A percentile compares a stretch with the other conserved stretches of the same genome.
Evolutionary conservation across 1,140 invertebrate species (phyloP).

Genomic region (Trichonephila inaurata): DNA sequence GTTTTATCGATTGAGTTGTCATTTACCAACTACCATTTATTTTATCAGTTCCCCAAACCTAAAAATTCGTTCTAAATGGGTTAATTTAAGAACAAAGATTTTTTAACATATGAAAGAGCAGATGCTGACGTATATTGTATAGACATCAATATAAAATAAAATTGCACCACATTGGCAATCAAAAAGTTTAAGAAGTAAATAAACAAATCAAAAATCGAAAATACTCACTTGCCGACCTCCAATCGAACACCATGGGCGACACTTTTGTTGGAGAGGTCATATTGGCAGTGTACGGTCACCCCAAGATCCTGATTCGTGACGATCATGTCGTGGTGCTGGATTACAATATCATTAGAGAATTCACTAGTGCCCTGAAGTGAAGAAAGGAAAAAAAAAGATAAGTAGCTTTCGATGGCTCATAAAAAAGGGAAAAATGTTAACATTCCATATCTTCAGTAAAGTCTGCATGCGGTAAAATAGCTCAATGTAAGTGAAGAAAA

Average conservation of each 20-base stretch:
- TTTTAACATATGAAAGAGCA: no score
- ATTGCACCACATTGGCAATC: background rate
- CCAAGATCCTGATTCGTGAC: conserved; percentile 96
- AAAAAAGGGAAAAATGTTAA: background rate
- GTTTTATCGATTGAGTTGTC: no score
- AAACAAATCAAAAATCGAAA: background rate
- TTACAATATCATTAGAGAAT: conserved; percentile 93
- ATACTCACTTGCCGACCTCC: conserved; percentile 78
- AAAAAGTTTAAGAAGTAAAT: background rate
- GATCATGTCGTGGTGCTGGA: conserved; percentile 96
- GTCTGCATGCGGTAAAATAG: background rate
- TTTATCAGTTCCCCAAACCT: no score
- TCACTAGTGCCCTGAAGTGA: conserved; percentile 80
- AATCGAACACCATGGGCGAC: conserved; percentile 87
- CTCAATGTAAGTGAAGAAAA: no score
- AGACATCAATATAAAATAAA: background rate
- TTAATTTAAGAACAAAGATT: no score
- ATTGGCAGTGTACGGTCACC: conserved; percentile 94
- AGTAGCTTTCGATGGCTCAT: background rate
- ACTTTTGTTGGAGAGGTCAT: conserved; percentile 95
- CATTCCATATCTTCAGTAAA: background rate
- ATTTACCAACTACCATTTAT: no score
- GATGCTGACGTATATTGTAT: background rate
- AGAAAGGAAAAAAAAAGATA: conserved; percentile 9
- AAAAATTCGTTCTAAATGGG: no score